Conservation (phyloP, 2,797 vertebrate genomes). For the Halcyon chelicuti region DNA sequence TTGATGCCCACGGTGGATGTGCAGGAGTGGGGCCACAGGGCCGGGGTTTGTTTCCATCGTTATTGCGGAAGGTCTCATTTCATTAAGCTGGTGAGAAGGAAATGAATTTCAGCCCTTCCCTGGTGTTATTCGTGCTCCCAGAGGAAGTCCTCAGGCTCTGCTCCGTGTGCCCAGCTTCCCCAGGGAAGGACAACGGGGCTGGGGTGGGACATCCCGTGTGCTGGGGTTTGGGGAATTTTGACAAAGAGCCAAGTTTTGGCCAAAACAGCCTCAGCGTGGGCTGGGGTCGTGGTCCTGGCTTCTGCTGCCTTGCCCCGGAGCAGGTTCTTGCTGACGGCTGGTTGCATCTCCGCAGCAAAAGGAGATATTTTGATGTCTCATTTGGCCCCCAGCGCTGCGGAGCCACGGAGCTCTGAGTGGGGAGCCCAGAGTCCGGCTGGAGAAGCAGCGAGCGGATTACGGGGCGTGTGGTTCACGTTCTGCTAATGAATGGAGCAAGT, state of each 20-base stretch:
- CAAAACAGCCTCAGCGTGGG: background rate
- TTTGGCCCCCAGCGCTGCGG: background rate
- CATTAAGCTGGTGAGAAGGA: background rate
- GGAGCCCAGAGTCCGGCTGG: background rate
- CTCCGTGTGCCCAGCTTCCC: background rate
- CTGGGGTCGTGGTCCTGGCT: rapidly evolving
- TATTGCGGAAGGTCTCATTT: background rate
- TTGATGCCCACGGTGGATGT: rapidly evolving
- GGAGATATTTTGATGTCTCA: background rate
- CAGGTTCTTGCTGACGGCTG: rapidly evolving
- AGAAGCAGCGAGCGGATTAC: background rate
- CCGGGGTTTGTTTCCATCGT: background rate
- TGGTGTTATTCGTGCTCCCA: background rate
- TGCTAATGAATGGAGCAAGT: background rate
- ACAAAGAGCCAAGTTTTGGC: background rate
- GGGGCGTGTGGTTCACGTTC: background rate
- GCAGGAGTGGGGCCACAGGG: background rate
- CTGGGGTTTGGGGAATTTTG: background rate
- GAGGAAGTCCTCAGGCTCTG: background rate
- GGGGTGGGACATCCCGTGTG: rapidly evolving
- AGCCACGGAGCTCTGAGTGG: background rate
- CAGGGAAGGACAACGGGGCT: rapidly evolving
- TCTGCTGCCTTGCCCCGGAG: background rate
- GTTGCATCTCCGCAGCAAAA: background rate
- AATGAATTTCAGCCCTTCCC: background rate